phyloP scores from a whole-genome alignment of 1,140 invertebrate species.

The Drosophila lowei region DNA sequence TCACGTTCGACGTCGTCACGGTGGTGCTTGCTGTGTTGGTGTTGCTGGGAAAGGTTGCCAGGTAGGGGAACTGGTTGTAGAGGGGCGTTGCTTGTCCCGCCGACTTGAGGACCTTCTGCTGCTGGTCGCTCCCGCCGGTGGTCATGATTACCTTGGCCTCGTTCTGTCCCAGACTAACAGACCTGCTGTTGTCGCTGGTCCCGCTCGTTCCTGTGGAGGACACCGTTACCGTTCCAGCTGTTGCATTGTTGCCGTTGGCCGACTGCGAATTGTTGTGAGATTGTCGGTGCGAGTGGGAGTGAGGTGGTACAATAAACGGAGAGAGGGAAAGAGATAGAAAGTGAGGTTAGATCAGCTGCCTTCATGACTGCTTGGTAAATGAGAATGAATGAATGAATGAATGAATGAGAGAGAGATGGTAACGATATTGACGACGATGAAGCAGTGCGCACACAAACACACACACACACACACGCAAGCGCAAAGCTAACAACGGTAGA shows the following conservation, averaged over 20 bases:
- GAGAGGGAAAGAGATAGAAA: constrained; percentile 21
- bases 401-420: constrained; percentile 3
- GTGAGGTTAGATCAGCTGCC: constrained; percentile 11
- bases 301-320: neutral
- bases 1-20: constrained; percentile 35
- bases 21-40: constrained; percentile 40
- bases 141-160: constrained; percentile 77
- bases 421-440: neutral
- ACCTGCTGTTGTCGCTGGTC: constrained; percentile 74
- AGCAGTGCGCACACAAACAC: constrained; percentile 15
- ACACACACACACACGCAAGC: constrained; percentile 9
- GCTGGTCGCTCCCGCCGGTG: constrained; percentile 54
- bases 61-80: constrained; percentile 79
- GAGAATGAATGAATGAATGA: too few species aligned
- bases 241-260: constrained; percentile 40
- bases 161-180: constrained; percentile 73
- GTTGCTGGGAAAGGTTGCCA: constrained; percentile 75
- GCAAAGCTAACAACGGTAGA: neutral
- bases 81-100: constrained; percentile 60
- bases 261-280: constrained; percentile 34
- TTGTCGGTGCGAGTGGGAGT: constrained; percentile 1
- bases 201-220: constrained; percentile 14
- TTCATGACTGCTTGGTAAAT: too few species aligned
- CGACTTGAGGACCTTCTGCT: constrained; percentile 67
- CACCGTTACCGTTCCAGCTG: constrained; percentile 10